Base-by-base conservation (phyloP, 2,888 invertebrate genomes). In the Eilema depressum region DNA sequence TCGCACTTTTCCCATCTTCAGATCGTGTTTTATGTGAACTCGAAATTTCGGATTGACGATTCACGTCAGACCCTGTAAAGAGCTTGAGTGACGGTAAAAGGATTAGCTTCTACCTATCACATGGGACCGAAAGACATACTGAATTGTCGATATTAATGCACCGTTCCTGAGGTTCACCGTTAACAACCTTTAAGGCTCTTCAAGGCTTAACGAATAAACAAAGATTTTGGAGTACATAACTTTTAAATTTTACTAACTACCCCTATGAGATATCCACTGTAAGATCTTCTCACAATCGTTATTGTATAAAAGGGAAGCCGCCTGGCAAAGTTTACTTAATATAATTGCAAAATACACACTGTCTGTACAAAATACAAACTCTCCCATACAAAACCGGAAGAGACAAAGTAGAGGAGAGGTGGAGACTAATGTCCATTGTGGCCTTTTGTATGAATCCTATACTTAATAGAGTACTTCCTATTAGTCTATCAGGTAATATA, bases 391-490 rank as follows among this genome's bases (percentile, higher is more conserved):
- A 77, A 62, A 74, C 33, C 71, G 80, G 80, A 79, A 77, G 71
- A 81, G 57, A 71, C 61, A 68, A 68, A 65, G 30, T 33, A n/a
- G 23, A 20, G n/a, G 14, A 30, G 37, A 69, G 66, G 67, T 57
- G 59, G 28, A 63, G 59, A 74, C 75, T 80, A 77, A 81, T 77
- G 75, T 74, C 79, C 69, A 30, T 17, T 33, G 47, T 65, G 26
- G 68, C 69, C 68, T 66, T 79, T 72, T 69, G 30, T 68, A 80
- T 65, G 75, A 77, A 76, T 75, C 80, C 80, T 75, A 63, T 65
- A 53, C 62, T 63, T 79, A 82, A 79, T 83, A 82, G 77, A 80
- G 73, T 71, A 79, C 53, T 82, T 83, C 81, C 83, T 82, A 80
- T 78, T 79, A 63, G 66, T 10, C 12, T 3, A 10, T 64, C 41